Conservation (phyloP, 1,140 invertebrate species). For the Ooceraea biroi region DNA sequence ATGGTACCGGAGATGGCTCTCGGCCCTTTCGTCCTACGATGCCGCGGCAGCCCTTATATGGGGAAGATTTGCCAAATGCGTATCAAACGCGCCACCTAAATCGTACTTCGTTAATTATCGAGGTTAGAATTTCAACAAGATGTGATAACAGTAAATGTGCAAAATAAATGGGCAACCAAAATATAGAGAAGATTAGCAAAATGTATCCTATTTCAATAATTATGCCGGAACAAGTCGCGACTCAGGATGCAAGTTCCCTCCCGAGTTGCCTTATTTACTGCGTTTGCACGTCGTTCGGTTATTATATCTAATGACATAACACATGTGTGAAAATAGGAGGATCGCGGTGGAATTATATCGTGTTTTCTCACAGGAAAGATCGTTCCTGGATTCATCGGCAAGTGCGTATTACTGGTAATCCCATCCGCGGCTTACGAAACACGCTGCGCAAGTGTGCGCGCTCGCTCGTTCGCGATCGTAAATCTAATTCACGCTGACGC, state of each 20-base stretch:
- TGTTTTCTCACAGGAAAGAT: background rate
- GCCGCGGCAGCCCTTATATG: too few species aligned
- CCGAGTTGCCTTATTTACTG: too few species aligned
- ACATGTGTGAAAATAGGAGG: too few species aligned
- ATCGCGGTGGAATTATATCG: too few species aligned
- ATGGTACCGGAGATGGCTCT: constrained; percentile 8
- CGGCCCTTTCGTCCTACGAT: background rate
- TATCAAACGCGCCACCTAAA: too few species aligned
- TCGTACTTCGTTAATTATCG: too few species aligned
- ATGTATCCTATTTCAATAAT: background rate
- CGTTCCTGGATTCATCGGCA: background rate
- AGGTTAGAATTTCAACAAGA: too few species aligned
- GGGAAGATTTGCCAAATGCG: too few species aligned
- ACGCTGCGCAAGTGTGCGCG: background rate
- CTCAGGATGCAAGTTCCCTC: too few species aligned
- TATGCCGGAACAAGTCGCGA: too few species aligned
- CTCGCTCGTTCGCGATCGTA: background rate
- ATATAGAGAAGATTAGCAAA: background rate
- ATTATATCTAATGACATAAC: background rate
- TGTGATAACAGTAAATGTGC: too few species aligned
- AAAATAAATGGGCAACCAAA: background rate
- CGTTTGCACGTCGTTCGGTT: too few species aligned
- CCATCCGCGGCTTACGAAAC: background rate
- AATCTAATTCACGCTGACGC: background rate
- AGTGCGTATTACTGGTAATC: background rate